Evolutionary conservation across 2,113 vertebrate species (phyloP).

Genomic region (Elgaria multicarinata): DNA sequence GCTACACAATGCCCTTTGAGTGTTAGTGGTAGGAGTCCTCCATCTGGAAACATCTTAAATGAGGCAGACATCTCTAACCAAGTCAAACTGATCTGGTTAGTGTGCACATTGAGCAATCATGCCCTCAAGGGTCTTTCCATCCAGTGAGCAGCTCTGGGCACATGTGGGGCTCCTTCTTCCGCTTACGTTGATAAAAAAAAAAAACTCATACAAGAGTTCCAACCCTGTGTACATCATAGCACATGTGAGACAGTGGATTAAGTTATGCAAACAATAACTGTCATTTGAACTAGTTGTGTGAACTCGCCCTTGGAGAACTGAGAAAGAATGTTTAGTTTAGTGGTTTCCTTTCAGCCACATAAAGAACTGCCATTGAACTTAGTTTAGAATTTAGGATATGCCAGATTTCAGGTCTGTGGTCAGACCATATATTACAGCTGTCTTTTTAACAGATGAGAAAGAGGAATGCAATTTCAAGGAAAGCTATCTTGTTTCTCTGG

Average conservation of each 20-base stretch:
- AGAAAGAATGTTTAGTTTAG: constrained; percentile 31
- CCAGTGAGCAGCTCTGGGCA: not conserved
- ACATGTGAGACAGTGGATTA: not conserved
- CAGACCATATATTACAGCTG: constrained; percentile 27
- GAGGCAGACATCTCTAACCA: not conserved
- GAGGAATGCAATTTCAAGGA: constrained; percentile 25
- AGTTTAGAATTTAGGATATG: constrained; percentile 22
- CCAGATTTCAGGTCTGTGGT: constrained; percentile 35
- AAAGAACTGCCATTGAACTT: constrained; percentile 24
- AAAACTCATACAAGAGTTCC: not conserved
- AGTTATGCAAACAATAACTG: not conserved
- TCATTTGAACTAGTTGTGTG: constrained; percentile 19
- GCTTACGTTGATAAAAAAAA: not conserved
- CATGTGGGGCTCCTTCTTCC: not conserved
- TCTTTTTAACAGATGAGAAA: constrained; percentile 34
- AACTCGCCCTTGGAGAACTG: constrained; percentile 10
- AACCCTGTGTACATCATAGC: not conserved
- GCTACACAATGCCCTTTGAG: too few relatives aligned
- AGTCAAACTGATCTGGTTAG: not conserved
- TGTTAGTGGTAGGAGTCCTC: too few relatives aligned
- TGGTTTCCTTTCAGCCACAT: constrained; percentile 23
- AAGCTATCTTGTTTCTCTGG: constrained; percentile 30
- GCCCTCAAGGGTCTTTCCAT: not conserved
- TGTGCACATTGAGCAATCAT: not conserved
- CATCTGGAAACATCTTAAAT: not conserved